Evolutionary conservation across 92 coral and sea anemone species (phyloP).

Genomic region (Palythoa caribaeorum): DNA sequence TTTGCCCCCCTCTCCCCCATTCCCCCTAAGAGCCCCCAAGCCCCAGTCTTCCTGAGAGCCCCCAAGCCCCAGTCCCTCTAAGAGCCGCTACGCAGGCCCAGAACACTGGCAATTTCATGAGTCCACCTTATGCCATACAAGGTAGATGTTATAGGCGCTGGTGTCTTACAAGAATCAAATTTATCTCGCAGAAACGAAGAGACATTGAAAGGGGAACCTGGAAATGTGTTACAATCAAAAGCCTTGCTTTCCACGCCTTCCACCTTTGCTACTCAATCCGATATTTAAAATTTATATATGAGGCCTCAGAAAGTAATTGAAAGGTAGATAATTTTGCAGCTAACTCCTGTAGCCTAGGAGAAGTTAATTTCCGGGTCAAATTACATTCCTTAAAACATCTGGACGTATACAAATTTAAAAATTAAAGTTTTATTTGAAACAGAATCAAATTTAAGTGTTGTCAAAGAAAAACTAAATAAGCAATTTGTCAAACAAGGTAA

Average conservation of each 20-base stretch:
- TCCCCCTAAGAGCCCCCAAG: no score
- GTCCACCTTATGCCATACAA: slow-evolving; percentile 25
- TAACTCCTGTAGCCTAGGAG: not conserved
- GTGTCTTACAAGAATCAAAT: not conserved
- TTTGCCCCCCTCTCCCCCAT: no score
- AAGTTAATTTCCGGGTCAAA: not conserved
- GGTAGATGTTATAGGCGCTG: not conserved
- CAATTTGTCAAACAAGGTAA: no score
- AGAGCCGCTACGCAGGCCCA: no score
- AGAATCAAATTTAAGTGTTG: no score
- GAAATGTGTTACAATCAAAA: slow-evolving; percentile 1
- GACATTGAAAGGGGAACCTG: no score
- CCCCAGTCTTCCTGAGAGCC: no score
- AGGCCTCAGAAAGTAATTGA: slow-evolving; percentile 12
- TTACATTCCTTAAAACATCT: not conserved
- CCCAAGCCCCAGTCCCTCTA: no score
- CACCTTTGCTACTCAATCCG: slow-evolving; percentile 29
- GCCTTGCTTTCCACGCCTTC: slow-evolving; percentile 16
- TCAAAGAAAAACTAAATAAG: no score
- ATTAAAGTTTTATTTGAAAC: not conserved
- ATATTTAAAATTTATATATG: slow-evolving; percentile 9
- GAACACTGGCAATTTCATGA: slow-evolving; percentile 9
- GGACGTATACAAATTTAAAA: no score
- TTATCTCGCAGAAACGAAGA: not conserved
- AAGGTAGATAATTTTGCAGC: slow-evolving; percentile 25